These are phyloP conservation scores for Bombyx mori DNA, from an alignment of 1,140 invertebrate genomes.

Conservation along the genomic window DNA sequence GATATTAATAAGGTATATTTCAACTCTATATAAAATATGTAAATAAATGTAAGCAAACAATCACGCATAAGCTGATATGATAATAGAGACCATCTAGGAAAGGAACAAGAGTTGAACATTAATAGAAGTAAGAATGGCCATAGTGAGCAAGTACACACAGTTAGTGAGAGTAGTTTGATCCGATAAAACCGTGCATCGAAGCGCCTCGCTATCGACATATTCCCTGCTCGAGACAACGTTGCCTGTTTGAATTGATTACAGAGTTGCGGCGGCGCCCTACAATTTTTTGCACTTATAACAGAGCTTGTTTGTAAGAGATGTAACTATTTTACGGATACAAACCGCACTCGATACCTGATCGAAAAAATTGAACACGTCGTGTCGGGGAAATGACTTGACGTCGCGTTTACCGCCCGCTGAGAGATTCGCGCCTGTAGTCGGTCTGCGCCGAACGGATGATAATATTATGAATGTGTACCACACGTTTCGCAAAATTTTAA, in stretches of 20 bases:
- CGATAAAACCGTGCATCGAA: slow-evolving; percentile 33
- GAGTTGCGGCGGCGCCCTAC: slow-evolving; percentile 22
- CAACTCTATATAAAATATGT: too few relatives aligned
- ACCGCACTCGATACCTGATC: slow-evolving; percentile 25
- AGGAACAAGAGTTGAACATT: slow-evolving; percentile 19
- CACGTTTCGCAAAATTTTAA: slow-evolving; percentile 1
- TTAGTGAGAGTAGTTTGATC: slow-evolving; percentile 37
- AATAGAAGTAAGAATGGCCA: slow-evolving; percentile 33
- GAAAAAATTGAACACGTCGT: slow-evolving; percentile 22
- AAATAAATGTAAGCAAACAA: too few relatives aligned
- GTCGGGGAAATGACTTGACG: slow-evolving; percentile 20
- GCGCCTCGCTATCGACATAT: slow-evolving; percentile 24
- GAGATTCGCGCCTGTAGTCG: slow-evolving; percentile 18
- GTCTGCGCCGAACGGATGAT: neutral
- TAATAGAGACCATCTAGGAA: neutral
- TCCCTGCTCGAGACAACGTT: slow-evolving; percentile 34
- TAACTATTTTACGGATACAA: slow-evolving; percentile 28
- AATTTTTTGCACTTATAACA: slow-evolving; percentile 28
- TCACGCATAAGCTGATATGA: too few relatives aligned
- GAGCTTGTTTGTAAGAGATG: slow-evolving; percentile 37
- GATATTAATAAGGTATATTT: too few relatives aligned
- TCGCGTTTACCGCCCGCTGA: slow-evolving; percentile 26
- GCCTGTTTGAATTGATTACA: slow-evolving; percentile 37
- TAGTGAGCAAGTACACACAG: slow-evolving; percentile 29
- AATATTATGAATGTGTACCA: slow-evolving; percentile 3